Percentiles rank a stretch among this genome's conserved stretches.
These are phyloP conservation scores for Anoplolepis gracilipes DNA, from an alignment of 1,140 invertebrate species.

Conservation along the genomic window DNA sequence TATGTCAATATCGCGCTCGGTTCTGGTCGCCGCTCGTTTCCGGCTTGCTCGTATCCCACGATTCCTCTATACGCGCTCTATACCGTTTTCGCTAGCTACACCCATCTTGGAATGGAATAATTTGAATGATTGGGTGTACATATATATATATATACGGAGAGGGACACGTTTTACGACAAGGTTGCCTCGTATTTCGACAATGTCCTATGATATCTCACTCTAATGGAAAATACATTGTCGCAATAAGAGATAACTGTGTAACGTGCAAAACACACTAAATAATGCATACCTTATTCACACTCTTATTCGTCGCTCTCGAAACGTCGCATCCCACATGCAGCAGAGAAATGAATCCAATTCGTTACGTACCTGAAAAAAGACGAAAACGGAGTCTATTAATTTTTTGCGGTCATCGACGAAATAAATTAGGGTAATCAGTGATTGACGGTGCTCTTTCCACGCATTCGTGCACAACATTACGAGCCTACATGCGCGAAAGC, in stretches of 20 bases:
- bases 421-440: conserved; percentile 7
- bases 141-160: too few relatives aligned
- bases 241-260: neutral
- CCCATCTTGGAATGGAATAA: conserved; percentile 83
- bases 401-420: conserved; percentile 16
- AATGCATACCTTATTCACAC: neutral
- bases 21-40: conserved; percentile 34
- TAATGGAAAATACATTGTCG: neutral
- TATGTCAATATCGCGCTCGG: conserved; percentile 2
- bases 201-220: neutral
- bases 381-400: conserved; percentile 53
- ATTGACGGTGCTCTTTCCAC: neutral
- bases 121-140: conserved; percentile 83
- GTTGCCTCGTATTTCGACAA: conserved; percentile 14
- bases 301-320: conserved; percentile 65
- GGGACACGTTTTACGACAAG: conserved; percentile 74
- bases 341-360: conserved; percentile 70
- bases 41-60: conserved; percentile 36
- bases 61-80: conserved; percentile 51
- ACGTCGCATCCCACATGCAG: conserved; percentile 61
- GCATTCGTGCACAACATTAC: neutral
- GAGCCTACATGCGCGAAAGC: neutral
- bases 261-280: neutral
- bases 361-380: conserved; percentile 82
- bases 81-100: conserved; percentile 58